Conservation (phyloP, 2,113 vertebrate species). For the Psettodes erumei region DNA sequence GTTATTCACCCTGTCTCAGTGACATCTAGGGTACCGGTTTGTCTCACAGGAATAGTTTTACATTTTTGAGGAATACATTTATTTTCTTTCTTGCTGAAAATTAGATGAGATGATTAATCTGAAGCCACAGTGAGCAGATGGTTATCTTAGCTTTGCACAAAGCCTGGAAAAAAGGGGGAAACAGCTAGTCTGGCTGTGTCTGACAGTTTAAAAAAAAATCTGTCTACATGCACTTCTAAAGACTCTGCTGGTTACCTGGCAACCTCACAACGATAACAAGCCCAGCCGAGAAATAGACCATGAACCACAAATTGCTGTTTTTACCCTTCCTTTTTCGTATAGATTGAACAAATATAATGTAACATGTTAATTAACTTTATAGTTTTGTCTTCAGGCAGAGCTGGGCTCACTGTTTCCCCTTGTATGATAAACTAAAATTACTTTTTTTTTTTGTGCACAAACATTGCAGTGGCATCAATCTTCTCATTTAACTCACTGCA, state of each 20-base stretch:
- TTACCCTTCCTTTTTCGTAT: neutral
- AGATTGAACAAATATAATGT: neutral
- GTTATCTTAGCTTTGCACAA: conserved; percentile 24
- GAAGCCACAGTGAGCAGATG: conserved; percentile 12
- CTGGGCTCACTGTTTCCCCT: neutral
- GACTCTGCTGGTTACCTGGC: too few species aligned
- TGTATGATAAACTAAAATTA: conserved; percentile 16
- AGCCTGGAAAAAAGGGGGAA: neutral
- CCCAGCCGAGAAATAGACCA: neutral
- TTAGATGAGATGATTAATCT: neutral
- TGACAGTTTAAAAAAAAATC: neutral
- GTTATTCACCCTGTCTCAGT: conserved; percentile 15
- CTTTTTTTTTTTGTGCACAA: neutral
- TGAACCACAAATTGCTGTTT: neutral
- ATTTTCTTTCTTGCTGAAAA: neutral
- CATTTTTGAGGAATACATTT: neutral
- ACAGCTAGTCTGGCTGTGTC: neutral
- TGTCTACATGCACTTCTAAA: neutral
- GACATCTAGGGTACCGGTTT: neutral
- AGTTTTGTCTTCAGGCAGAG: neutral
- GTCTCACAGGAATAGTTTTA: neutral
- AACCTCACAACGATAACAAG: neutral
- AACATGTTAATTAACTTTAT: neutral
- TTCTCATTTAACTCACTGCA: neutral
- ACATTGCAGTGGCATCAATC: neutral